Base-by-base conservation (phyloP, 2,888 invertebrate species). In the Ethmia dodecea region DNA sequence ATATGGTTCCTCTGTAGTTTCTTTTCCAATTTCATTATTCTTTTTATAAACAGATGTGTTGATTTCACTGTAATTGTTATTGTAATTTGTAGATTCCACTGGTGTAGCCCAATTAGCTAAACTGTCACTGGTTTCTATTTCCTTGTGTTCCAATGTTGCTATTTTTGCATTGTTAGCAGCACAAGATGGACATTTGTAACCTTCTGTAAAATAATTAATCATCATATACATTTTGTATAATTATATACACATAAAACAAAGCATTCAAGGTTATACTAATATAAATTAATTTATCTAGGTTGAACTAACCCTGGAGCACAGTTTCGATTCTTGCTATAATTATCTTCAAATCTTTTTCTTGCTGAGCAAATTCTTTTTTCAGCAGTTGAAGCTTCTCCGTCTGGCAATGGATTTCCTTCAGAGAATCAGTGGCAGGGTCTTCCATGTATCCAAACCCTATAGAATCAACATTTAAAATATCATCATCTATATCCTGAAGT, bases 371-470 rank as follows among this genome's bases (percentile, higher is more conserved):
- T 45, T 88, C 88, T 30, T 90, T 89, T 43, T 90, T 92, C 33
- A 93, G 73, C 40, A 84, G 76, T 28, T 88, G 87, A 33, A 93
- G 61, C 45, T 90, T 90, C 33, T 90, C 89, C 40, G 90, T 88
- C 53, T 92, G 90, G 37, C 83, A 86, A 45, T 89, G 89, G 9
- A 93, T 88, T 65, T 93, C 91, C 41, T 89, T 88, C 11, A 90
- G 69, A 6, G 91, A 88, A 60, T 91, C 90, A 31, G 86, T 87
- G 25, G 87, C 86, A 34, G 89, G 88, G 33, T 88, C 81, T 52
- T 92, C 91, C 48, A 89, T 86, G 53, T 88, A 89, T 13, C 87
- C 78, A 59, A 91, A 91, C 3, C 90, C 91, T 63, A 89, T 88
- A 14, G 89, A 89, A 56, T 89, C 89, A 12, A 88, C 76, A 68